Percentiles rank a stretch among this genome's conserved stretches.
These are phyloP conservation scores for Sebastes trivittatus DNA, from an alignment of 2,797 vertebrate species.

Conservation along the genomic window DNA sequence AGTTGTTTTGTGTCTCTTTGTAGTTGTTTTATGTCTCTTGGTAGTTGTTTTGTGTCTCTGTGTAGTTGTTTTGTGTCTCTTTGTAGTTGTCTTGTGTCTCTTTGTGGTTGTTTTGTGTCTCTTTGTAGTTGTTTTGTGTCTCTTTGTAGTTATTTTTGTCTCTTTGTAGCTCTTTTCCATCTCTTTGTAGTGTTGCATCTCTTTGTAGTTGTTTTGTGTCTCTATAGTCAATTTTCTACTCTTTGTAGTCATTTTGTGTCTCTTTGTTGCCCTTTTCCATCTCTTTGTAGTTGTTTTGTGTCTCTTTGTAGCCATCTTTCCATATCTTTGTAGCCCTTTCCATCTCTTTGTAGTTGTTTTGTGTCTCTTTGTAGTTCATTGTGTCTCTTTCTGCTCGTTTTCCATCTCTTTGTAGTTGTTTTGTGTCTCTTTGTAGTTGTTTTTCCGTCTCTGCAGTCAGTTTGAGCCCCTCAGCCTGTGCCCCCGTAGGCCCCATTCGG, in stretches of 20 bases:
- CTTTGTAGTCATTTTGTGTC: neutral
- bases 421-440: neutral
- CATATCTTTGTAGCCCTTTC: no score
- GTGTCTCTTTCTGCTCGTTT: no score
- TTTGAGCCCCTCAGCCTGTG: neutral
- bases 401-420: no score
- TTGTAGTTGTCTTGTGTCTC: no score
- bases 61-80: neutral
- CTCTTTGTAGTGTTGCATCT: neutral
- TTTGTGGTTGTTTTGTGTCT: neutral
- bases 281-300: neutral
- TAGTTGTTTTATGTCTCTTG: neutral
- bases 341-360: no score
- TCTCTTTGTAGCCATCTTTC: neutral
- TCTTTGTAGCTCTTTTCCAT: neutral
- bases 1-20: neutral
- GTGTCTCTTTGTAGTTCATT: no score
- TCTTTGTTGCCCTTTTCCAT: rapidly evolving
- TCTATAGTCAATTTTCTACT: no score
- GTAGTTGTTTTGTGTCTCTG: no score
- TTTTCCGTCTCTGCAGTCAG: neutral
- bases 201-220: neutral
- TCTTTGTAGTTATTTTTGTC: no score
- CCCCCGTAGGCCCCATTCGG: neutral
- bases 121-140: neutral